Base-by-base conservation (phyloP, 1,140 invertebrate genomes). In the Akabosia matsudoensis region DNA sequence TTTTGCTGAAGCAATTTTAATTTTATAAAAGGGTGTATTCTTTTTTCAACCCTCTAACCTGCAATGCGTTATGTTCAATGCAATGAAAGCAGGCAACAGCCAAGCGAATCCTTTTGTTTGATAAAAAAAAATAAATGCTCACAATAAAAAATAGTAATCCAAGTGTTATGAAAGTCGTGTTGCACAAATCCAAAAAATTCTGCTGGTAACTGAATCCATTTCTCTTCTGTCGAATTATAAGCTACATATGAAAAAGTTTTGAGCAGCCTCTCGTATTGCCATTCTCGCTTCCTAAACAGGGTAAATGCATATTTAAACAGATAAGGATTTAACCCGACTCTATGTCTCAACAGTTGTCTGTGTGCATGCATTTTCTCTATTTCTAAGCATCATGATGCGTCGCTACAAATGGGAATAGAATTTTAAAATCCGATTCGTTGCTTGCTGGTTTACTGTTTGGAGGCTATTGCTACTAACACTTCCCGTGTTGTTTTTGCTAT, bases 251-350 rank as follows among this genome's bases (percentile, higher is more conserved):
- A n/a, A n/a, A n/a, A n/a, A n/a, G n/a, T n/a, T n/a, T n/a, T n/a
- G n/a, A n/a, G n/a, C n/a, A n/a, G n/a, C n/a, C 22, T 22, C 24
- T 67, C 28, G 28, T 24, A 24, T 61, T 22, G 61, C n/a, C 28
- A 24, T 28, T 28, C 31, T 31, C 24, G 28, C 31, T 67, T 67
- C n/a, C 30, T 67, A 31, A 67, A 67, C 13, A 67, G 31, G 22
- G 61, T 16, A 4, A 2, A 67, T 67, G 61, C 28, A 67, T 67
- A 30, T 67, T 67, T 67, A 67, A 67, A 16, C 26, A 67, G 61
- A n/a, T 7, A 45, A 30, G 61, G 61, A 67, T 31, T 67, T 30
- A 31, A 67, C 61, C 61, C 61, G 22, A 67, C 61, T 30, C 61
- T 4, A 61, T 22, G 24, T 7, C 14, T 16, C 54, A 22, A 4